A percentile compares a stretch with the other conserved stretches of the same genome.
Evolutionary conservation across 2,797 vertebrate species (phyloP).

Genomic region (Tiaroga cobitis): DNA sequence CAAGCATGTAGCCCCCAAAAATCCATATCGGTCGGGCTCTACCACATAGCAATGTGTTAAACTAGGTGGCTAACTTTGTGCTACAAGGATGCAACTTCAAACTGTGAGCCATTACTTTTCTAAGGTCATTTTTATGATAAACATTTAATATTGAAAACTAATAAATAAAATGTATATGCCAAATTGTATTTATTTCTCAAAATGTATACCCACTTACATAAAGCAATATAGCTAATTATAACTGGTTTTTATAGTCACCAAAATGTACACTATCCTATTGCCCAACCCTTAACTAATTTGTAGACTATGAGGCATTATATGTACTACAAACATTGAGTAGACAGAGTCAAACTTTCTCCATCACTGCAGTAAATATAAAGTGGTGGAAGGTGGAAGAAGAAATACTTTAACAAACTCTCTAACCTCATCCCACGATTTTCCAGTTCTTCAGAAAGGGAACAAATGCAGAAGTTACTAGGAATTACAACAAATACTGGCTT

Average conservation of each 20-base stretch:
- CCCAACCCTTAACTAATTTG: too few species aligned
- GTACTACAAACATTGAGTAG: background rate
- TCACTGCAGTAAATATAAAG: too few species aligned
- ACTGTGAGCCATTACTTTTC: background rate
- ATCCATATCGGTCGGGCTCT: too few species aligned
- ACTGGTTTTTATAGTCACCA: background rate
- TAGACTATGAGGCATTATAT: background rate
- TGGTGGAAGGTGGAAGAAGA: too few species aligned
- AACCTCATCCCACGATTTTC: too few species aligned
- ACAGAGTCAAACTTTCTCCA: too few species aligned
- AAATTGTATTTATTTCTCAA: background rate
- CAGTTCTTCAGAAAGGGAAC: too few species aligned
- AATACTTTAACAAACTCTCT: too few species aligned
- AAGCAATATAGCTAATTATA: background rate
- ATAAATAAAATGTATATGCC: background rate
- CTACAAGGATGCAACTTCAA: background rate
- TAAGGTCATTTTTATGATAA: background rate
- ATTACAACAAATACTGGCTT: too few species aligned
- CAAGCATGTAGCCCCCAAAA: too few species aligned
- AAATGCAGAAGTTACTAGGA: too few species aligned
- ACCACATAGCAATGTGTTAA: background rate
- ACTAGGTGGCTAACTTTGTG: background rate
- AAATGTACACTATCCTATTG: background rate
- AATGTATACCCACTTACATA: background rate
- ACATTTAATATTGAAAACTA: background rate